Percentiles rank a stretch among this genome's conserved stretches.
Conservation (phyloP, 1,140 invertebrate species). For the Cotesia chilonis region DNA sequence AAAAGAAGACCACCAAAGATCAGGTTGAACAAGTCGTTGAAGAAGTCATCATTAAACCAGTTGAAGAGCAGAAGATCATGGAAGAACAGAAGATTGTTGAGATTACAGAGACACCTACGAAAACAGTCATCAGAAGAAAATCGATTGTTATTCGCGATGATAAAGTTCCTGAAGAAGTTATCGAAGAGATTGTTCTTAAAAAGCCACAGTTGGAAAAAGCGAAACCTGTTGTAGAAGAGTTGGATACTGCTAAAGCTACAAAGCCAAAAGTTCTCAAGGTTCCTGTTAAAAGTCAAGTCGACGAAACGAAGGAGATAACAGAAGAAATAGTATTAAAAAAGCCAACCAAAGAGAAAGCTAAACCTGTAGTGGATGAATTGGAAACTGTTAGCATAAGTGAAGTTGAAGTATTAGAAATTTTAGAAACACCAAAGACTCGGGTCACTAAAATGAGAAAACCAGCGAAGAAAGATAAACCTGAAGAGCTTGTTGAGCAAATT, state of each 20-base stretch:
- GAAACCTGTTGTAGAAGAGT: conserved; percentile 34
- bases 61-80: conserved; percentile 39
- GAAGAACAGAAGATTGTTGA: conserved; percentile 44
- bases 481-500: conserved; percentile 40
- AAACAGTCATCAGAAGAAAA: conserved; percentile 42
- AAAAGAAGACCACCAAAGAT: conserved; percentile 47
- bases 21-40: conserved; percentile 37
- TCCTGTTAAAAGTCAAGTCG: conserved; percentile 42
- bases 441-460: conserved; percentile 48
- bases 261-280: conserved; percentile 35
- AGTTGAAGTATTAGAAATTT: conserved; percentile 43
- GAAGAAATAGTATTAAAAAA: conserved; percentile 53
- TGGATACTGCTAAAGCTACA: conserved; percentile 41
- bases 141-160: conserved; percentile 44
- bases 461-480: conserved; percentile 38
- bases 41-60: conserved; percentile 31
- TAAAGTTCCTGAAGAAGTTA: conserved; percentile 37
- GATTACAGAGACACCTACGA: conserved; percentile 38
- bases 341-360: conserved; percentile 41
- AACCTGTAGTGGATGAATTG: conserved; percentile 36
- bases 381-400: conserved; percentile 33
- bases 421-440: conserved; percentile 46
- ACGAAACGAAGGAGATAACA: conserved; percentile 47
- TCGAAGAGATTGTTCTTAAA: conserved; percentile 46
- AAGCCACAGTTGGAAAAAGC: conserved; percentile 44